These are phyloP conservation scores for Prosopocoilus inquinatus DNA, from an alignment of 2,888 invertebrate genomes.

Conservation along the genomic window DNA sequence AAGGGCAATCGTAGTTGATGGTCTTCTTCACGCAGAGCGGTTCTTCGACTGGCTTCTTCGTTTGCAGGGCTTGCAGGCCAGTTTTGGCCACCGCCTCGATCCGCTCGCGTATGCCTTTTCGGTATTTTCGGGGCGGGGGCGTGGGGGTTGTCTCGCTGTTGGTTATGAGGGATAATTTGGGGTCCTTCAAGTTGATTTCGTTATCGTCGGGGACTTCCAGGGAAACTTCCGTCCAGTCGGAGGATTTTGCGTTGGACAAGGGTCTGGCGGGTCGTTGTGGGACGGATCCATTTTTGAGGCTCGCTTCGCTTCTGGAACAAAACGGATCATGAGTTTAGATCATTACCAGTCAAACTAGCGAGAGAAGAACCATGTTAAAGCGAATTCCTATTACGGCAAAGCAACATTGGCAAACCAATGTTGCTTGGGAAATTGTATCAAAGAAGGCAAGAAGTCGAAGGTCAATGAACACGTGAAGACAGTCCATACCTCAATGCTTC, in stretches of 20 bases:
- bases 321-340: too few relatives aligned
- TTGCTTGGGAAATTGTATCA: too few relatives aligned
- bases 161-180: conserved; percentile 43
- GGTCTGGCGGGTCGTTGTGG: conserved; percentile 14
- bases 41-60: conserved; percentile 41
- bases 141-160: conserved; percentile 43
- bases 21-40: conserved; percentile 45
- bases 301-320: conserved; percentile 34
- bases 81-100: conserved; percentile 45
- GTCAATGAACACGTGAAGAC: too few relatives aligned
- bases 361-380: too few relatives aligned
- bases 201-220: conserved; percentile 54
- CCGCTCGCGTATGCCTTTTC: conserved; percentile 42
- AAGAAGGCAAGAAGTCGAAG: too few relatives aligned
- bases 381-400: too few relatives aligned
- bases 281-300: conserved; percentile 23
- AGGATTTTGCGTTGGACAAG: conserved; percentile 38
- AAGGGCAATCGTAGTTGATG: conserved; percentile 47
- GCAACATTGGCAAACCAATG: too few relatives aligned
- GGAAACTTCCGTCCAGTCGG: conserved; percentile 57
- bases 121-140: conserved; percentile 48
- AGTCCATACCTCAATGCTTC: too few relatives aligned
- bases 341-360: too few relatives aligned
- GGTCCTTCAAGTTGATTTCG: conserved; percentile 41
- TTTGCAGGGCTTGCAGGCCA: conserved; percentile 38